Percentiles rank a stretch among this genome's conserved stretches.
Evolutionary conservation across 2,888 invertebrate species (phyloP).

Genomic region (Drosophila subsilvestris): DNA sequence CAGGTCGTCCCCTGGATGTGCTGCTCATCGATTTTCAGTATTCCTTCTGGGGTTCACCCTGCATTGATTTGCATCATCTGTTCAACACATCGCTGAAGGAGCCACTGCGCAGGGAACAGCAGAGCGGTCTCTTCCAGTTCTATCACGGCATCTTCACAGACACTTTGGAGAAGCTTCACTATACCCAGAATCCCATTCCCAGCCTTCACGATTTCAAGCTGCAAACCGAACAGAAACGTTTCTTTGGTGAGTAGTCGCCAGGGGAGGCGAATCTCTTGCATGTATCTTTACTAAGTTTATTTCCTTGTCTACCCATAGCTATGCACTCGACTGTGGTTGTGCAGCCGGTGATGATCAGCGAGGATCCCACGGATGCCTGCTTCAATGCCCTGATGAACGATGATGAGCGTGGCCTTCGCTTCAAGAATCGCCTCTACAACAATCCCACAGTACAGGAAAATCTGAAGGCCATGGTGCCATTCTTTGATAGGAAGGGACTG

Average conservation of each 20-base stretch:
- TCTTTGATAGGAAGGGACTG: constrained; percentile 81
- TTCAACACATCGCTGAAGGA: constrained; percentile 82
- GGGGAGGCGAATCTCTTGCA: neutral
- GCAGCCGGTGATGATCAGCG: constrained; percentile 82
- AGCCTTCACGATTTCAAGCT: constrained; percentile 76
- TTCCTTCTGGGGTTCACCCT: constrained; percentile 82
- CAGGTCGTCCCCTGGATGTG: constrained; percentile 74
- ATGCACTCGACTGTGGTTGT: constrained; percentile 79
- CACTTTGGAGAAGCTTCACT: constrained; percentile 71
- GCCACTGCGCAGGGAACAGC: constrained; percentile 73
- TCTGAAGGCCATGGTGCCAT: constrained; percentile 78
- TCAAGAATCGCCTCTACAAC: constrained; percentile 79
- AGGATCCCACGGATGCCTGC: constrained; percentile 81
- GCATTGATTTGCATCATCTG: constrained; percentile 82
- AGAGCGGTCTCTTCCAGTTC: constrained; percentile 77
- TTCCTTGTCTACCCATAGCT: constrained; percentile 57
- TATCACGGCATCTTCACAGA: constrained; percentile 76
- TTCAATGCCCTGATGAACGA: constrained; percentile 81
- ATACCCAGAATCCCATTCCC: constrained; percentile 74
- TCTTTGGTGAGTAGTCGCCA: constrained; percentile 70
- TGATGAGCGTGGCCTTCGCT: constrained; percentile 80
- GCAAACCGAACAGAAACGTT: constrained; percentile 77
- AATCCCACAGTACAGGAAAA: constrained; percentile 81
- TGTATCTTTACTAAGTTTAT: neutral
- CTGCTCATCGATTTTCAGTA: constrained; percentile 83